Evolutionary conservation across 2,888 invertebrate genomes (phyloP), one percentile per base, ranked within the genome.

Genomic region (Cheilosia soror): DNA sequence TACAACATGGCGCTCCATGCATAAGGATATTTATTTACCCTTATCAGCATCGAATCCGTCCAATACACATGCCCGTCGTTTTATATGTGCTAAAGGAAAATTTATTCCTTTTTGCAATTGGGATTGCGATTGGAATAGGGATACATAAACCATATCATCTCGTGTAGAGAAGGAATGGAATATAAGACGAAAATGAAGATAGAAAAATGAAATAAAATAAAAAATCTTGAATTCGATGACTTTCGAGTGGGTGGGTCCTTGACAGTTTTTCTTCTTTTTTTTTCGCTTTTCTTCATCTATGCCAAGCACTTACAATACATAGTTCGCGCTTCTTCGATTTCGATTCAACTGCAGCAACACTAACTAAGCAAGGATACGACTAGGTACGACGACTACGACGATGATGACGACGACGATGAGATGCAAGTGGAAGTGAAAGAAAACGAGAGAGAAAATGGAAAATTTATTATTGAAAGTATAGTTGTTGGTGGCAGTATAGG

Each of bases 301-400:
- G 42, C 53, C 51, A 49, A 65, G 49, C 85, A 71, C 80, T 81
- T 81, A 81, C 66, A 81, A 81, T 81, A 77, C 63, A 77, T 84
- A 81, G 76, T 77, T 85, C 85, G 85, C 85, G 81, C 85, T 85
- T 85, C 76, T 85, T 85, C 85, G 81, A 85, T 85, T 85, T 77
- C 85, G 53, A 85, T 77, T 81, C 68, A 75, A 84, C 73, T 71
- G 27, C 69, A 57, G 57, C 57, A 25, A 40, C 49, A 75, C 9
- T 37, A 51, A 40, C 58, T 11, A 40, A 33, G 57, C 77, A 68
- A 58, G 65, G 65, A 77, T 51, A 27, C 42, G 33, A 47, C 11
- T 20, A n/a, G n/a, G n/a, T 2, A 33, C 31, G 31, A 31, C 33
- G 2, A 33, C 33, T 2, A 9, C 7, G 3, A 33, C 7, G 33